Evolutionary conservation across 2,113 vertebrate species (phyloP).

Genomic region (Hippocampus mohnikei): DNA sequence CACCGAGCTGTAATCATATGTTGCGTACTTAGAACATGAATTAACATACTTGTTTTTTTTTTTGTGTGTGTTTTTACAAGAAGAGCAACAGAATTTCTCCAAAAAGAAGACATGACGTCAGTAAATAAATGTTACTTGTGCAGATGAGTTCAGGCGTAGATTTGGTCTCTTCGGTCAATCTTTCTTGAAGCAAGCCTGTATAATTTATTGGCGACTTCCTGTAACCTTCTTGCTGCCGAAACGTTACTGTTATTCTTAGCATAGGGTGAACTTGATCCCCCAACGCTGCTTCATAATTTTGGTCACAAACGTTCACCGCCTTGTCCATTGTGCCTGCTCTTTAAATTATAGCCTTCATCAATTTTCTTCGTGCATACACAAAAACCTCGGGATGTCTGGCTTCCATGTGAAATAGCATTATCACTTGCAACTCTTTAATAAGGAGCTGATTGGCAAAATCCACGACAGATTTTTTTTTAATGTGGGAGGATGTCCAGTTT

Average conservation of each 20-base stretch:
- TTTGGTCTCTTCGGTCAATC: not conserved
- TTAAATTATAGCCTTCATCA: not conserved
- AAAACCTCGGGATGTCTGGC: not conserved
- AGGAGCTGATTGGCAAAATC: no score
- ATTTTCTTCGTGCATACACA: not conserved
- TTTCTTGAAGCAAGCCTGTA: not conserved
- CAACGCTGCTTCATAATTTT: not conserved
- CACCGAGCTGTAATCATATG: slow-evolving; percentile 1
- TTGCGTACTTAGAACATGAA: slow-evolving; percentile 9
- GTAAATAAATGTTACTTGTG: not conserved
- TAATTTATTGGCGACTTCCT: not conserved
- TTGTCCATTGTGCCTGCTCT: slow-evolving; percentile 7
- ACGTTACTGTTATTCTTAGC: not conserved
- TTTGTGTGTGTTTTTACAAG: slow-evolving; percentile 1
- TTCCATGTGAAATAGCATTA: no score
- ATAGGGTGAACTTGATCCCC: not conserved
- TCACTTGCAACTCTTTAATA: no score
- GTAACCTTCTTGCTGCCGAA: not conserved
- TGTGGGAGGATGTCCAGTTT: no score
- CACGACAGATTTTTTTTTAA: no score
- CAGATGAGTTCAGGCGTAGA: not conserved
- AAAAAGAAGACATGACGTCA: not conserved
- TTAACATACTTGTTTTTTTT: not conserved
- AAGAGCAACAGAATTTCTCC: not conserved
- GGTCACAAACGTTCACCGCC: slow-evolving; percentile 1